These are phyloP conservation scores for Eretmocerus hayati DNA, from an alignment of 2,888 invertebrate genomes.

Conservation along the genomic window DNA sequence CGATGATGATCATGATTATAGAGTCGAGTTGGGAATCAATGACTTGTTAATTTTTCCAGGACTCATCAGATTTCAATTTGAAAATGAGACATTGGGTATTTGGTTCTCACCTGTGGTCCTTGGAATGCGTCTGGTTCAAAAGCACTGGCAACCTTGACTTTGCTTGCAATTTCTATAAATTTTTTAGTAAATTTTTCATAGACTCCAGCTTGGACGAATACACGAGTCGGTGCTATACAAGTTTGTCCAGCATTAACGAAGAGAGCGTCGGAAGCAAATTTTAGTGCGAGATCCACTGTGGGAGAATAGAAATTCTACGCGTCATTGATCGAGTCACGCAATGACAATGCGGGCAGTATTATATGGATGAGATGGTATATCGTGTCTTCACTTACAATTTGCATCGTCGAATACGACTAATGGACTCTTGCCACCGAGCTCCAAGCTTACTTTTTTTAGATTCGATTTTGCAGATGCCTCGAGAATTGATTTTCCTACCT, in stretches of 20 bases:
- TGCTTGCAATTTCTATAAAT: constrained; percentile 43
- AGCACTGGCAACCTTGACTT: constrained; percentile 50
- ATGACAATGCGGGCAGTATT: neutral
- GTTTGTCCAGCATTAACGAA: constrained; percentile 56
- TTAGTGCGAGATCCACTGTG: constrained; percentile 27
- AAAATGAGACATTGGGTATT: neutral
- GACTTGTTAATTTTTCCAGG: neutral
- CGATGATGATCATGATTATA: too few relatives aligned
- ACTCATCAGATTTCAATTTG: neutral
- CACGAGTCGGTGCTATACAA: constrained; percentile 55
- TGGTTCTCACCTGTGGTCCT: constrained; percentile 50
- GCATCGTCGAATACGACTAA: constrained; percentile 76
- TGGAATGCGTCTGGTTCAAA: constrained; percentile 47
- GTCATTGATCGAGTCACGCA: constrained; percentile 2
- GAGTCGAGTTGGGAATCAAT: neutral
- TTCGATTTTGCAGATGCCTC: constrained; percentile 68
- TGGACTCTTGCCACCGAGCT: constrained; percentile 87
- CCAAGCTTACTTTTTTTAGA: constrained; percentile 74
- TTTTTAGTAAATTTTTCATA: constrained; percentile 54
- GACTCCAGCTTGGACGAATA: constrained; percentile 53
- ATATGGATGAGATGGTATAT: neutral
- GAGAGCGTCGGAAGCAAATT: constrained; percentile 46
- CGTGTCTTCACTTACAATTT: constrained; percentile 53
- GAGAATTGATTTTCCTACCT: constrained; percentile 39
- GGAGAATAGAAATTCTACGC: neutral